These are phyloP conservation scores for Herpetotheres cachinnans DNA, from an alignment of 2,113 vertebrate species.

Conservation along the genomic window DNA sequence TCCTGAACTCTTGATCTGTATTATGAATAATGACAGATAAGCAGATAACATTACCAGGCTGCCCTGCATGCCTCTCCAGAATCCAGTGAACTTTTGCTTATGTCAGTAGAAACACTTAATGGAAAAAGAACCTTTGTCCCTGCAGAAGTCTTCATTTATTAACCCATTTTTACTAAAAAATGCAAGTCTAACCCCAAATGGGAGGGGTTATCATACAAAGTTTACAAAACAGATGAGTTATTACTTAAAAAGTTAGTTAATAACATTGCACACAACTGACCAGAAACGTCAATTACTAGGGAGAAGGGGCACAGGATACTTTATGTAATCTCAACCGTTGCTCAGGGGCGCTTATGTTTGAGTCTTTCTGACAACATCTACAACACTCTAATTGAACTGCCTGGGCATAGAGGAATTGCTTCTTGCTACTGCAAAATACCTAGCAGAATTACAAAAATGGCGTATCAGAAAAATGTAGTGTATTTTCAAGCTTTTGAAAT, in stretches of 20 bases:
- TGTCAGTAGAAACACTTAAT: background rate
- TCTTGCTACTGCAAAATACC: slow-evolving; percentile 69
- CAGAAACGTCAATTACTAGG: background rate
- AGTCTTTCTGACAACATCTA: slow-evolving; percentile 74
- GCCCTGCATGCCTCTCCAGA: background rate
- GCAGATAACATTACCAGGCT: background rate
- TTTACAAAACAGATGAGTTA: slow-evolving; percentile 56
- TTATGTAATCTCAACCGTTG: slow-evolving; percentile 74
- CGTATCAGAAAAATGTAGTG: slow-evolving; percentile 61
- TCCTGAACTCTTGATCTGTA: background rate
- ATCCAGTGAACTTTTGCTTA: background rate
- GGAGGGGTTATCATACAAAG: background rate
- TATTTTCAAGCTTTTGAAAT: slow-evolving; percentile 73
- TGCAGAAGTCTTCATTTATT: background rate
- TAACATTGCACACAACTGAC: slow-evolving; percentile 55
- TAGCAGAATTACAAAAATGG: slow-evolving; percentile 68
- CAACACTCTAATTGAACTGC: slow-evolving; percentile 76
- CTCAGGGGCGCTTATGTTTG: slow-evolving; percentile 71
- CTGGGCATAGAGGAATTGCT: slow-evolving; percentile 69
- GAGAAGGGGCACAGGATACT: slow-evolving; percentile 69
- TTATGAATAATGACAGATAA: slow-evolving; percentile 21
- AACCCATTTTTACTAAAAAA: slow-evolving; percentile 7
- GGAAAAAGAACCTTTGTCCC: background rate
- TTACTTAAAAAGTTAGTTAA: slow-evolving; percentile 70
- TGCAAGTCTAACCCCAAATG: background rate